Percentiles rank a stretch among this genome's conserved stretches.
phyloP scores from a whole-genome alignment of 2,113 vertebrate genomes.

The Upupa epops region DNA sequence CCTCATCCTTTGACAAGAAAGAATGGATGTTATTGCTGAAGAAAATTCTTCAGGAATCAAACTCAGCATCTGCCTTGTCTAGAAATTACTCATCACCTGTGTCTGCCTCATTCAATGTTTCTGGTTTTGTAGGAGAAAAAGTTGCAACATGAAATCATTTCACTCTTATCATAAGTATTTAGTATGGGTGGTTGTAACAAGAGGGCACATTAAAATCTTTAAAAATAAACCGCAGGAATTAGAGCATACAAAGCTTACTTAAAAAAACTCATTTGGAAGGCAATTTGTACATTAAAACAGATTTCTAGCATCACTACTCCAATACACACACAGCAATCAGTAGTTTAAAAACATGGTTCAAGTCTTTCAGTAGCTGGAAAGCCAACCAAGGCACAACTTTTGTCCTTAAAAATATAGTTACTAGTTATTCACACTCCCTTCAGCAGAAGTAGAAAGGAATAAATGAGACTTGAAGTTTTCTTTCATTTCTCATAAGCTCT shows the following conservation, averaged over 20 bases:
- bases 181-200: neutral
- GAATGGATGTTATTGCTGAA: neutral
- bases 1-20: neutral
- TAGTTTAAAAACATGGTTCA: neutral
- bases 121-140: neutral
- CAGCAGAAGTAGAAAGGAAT: neutral
- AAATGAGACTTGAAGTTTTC: neutral
- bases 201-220: neutral
- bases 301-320: neutral
- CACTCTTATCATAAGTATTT: neutral
- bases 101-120: neutral
- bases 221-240: rapidly evolving
- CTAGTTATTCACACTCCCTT: neutral
- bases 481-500: rapidly evolving
- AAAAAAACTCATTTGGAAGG: neutral
- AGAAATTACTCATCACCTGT: neutral
- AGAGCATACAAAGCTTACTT: neutral
- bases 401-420: neutral
- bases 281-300: neutral
- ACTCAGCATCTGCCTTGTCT: neutral
- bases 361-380: neutral
- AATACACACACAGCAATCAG: neutral
- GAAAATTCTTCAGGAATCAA: neutral
- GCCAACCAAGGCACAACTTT: neutral
- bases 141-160: neutral